These are phyloP conservation scores for Phyllotis vaccarum DNA, from an alignment of 2,797 vertebrate genomes.

Conservation along the genomic window DNA sequence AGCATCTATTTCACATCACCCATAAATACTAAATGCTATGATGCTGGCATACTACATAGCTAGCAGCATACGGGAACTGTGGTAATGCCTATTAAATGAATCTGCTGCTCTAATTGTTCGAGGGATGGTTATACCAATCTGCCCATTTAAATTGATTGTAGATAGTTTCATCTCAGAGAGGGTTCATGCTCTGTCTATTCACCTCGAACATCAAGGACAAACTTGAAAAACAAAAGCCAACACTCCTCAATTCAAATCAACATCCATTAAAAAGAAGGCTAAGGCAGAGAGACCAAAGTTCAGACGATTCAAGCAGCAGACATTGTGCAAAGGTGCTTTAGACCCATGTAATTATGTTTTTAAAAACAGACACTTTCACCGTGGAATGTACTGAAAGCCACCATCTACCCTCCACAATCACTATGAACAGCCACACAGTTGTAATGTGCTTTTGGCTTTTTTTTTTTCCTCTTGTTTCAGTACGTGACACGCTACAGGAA, in stretches of 20 bases:
- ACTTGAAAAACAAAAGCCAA: constrained; percentile 30
- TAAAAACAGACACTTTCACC: constrained; percentile 59
- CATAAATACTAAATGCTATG: constrained; percentile 38
- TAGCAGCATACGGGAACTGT: neutral
- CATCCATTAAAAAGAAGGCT: constrained; percentile 75
- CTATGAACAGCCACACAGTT: constrained; percentile 64
- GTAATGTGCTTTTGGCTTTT: constrained; percentile 50
- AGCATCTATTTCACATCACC: constrained; percentile 47
- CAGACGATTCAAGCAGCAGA: constrained; percentile 51
- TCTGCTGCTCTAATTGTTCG: constrained; percentile 14
- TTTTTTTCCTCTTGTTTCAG: constrained; percentile 43
- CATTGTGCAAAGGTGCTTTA: constrained; percentile 70
- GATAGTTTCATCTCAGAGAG: constrained; percentile 46
- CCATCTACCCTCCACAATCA: constrained; percentile 51
- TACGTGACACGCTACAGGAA: constrained; percentile 46
- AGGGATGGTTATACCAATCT: neutral
- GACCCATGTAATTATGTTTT: constrained; percentile 74
- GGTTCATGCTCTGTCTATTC: neutral
- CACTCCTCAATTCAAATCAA: constrained; percentile 66
- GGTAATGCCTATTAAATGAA: constrained; percentile 46
- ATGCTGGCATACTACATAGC: constrained; percentile 22
- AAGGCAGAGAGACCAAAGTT: constrained; percentile 72
- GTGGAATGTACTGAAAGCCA: constrained; percentile 62
- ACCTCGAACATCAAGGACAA: constrained; percentile 74
- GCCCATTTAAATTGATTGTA: neutral